A percentile compares a stretch with the other conserved stretches of the same genome.
Evolutionary conservation across 2,113 vertebrate genomes (phyloP).

Genomic region (Xyliphius kryptos): DNA sequence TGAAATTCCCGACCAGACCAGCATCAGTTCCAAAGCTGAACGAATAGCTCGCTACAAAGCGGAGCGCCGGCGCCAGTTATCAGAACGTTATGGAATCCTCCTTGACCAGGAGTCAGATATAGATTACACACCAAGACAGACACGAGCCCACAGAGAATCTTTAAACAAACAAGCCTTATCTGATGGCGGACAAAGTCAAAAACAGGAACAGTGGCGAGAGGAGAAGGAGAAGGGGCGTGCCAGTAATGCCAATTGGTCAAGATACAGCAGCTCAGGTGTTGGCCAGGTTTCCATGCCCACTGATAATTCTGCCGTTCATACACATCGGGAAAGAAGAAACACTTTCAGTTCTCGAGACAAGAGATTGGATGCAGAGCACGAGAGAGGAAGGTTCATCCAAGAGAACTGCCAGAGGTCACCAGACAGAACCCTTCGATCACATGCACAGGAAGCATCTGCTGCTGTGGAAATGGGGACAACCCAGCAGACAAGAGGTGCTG

Average conservation of each 20-base stretch:
- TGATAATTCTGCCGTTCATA: constrained; percentile 48
- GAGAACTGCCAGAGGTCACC: constrained; percentile 63
- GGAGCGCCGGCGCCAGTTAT: constrained; percentile 86
- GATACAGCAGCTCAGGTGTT: constrained; percentile 64
- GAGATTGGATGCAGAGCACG: constrained; percentile 23
- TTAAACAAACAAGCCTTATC: constrained; percentile 39
- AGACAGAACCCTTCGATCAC: constrained; percentile 45
- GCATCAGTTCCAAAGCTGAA: constrained; percentile 85
- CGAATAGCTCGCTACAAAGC: constrained; percentile 96
- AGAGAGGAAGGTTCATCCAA: constrained; percentile 64
- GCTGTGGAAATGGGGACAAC: constrained; percentile 46
- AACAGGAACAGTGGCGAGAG: constrained; percentile 28
- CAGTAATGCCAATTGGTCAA: constrained; percentile 48
- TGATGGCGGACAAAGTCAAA: constrained; percentile 31
- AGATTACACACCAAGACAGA: constrained; percentile 69
- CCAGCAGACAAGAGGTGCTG: constrained; percentile 51
- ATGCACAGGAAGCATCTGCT: constrained; percentile 40
- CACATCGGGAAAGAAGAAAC: constrained; percentile 37
- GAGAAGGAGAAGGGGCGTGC: constrained; percentile 52
- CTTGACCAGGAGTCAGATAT: constrained; percentile 79
- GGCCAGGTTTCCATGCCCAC: constrained; percentile 62
- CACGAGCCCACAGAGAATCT: constrained; percentile 62
- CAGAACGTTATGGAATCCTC: constrained; percentile 87
- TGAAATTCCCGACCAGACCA: constrained; percentile 58
- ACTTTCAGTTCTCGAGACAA: constrained; percentile 2